Evolutionary conservation across 2,888 invertebrate genomes (phyloP), one percentile per base, ranked within the genome.

Genomic region (Lasius fuliginosus): DNA sequence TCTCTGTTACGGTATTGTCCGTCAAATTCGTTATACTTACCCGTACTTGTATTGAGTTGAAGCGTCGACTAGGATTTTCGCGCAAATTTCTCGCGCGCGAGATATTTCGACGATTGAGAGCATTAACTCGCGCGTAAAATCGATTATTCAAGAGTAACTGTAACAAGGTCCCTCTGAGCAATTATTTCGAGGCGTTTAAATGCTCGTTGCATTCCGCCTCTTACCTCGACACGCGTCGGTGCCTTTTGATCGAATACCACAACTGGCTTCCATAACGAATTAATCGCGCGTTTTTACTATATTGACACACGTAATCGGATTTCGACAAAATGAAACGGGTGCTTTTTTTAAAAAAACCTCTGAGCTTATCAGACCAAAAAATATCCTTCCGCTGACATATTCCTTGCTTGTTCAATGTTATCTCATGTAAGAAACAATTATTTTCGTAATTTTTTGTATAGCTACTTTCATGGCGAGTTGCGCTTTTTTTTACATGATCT

Each of bases 111-210:
- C 46, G 23, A 30, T 23, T 36, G 76, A n/a, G 49, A 4, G 36
- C 73, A 42, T 23, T 49, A 40, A 6, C 30, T 53, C 64, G 33
- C 12, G 27, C 36, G 12, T 79, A 60, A 60, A 81, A 62, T 73
- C 68, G 23, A 65, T 86, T 85, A 33, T 88, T 87, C 83, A 65
- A 85, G 42, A 67, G 69, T 65, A 88, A 84, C 71, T 86, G 85
- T 86, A 84, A 84, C 88, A 71, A 90, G 86, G 82, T 87, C 84
- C 77, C 71, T 46, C 75, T 67, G 40, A 42, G 3, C 42, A 49
- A 30, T 23, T 40, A 46, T 42, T 75, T 74, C 53, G 30, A 73
- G 46, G 68, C 79, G 82, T 76, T 85, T 53, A 84, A 77, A 49
- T 30, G 49, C 46, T 53, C 9, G n/a, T 3, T 46, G 49, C 62